Evolutionary conservation across 1,140 invertebrate genomes (phyloP), one percentile per base, ranked within the genome.

Genomic region (Zeugodacus cucurbitae): DNA sequence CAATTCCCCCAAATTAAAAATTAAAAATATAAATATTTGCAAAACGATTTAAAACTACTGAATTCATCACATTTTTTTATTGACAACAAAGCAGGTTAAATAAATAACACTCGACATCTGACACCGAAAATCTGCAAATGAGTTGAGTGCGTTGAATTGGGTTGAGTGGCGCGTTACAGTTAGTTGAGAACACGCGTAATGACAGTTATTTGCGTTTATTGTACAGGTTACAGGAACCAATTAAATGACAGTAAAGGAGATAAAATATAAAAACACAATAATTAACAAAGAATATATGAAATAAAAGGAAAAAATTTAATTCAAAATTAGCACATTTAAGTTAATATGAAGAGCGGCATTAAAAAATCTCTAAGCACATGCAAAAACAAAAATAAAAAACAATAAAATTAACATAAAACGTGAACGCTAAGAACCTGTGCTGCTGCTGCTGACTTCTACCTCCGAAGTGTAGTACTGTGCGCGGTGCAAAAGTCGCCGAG

Each of bases 91-190:
- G 20, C 74, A 48, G 74, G 74, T 26, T 82, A 82, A 4, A 1
- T 41, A 82, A 82, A 82, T 26, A 78, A 78, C 11, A 78, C 3
- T 29, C 70, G 7, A 34, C 70, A 22, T 41, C 17, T 44, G 37
- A 78, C 20, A 29, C n/a, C n/a, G 10, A 44, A 37, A 29, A 37
- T 20, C 74, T 4, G 26, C 41, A 48, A 82, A 48, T 48, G 44
- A 48, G 74, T 54, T 82, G 74, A 82, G 74, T 54, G 22, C 44
- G 6, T 48, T 29, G 8, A 82, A 82, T 82, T 82, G 26, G 74
- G 74, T 82, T 82, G 74, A 82, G 74, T 82, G 74, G 10, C 32
- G 41, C 34, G 34, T 74, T 74, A 34, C n/a, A 74, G 67, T 74
- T 41, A 26, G 20, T 48, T 82, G 74, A 26, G 22, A 26, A 17